Evolutionary conservation across 2,797 vertebrate species (phyloP).

Genomic region (Macropus fuliginosus): DNA sequence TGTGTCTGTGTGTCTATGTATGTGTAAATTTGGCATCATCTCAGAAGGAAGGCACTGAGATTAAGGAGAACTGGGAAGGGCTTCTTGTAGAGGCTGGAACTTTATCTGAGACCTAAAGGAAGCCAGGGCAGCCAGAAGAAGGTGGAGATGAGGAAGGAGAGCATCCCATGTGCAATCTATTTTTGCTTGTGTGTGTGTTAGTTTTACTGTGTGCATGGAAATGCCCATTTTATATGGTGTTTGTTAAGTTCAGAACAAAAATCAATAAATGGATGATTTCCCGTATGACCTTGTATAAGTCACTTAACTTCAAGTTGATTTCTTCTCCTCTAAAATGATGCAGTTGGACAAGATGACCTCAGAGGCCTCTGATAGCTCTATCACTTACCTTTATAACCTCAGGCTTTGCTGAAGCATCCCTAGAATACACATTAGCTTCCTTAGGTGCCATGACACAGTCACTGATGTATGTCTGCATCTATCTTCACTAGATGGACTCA

Average conservation of each 20-base stretch:
- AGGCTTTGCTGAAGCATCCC: conserved; percentile 1
- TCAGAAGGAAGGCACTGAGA: neutral
- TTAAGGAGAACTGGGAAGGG: neutral
- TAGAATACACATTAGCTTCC: conserved; percentile 50
- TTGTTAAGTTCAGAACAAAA: neutral
- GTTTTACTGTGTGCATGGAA: neutral
- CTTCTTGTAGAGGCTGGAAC: neutral
- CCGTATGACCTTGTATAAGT: neutral
- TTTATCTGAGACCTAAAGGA: neutral
- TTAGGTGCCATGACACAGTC: neutral
- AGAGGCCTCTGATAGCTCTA: neutral
- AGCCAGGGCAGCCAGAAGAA: neutral
- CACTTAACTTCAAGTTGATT: neutral
- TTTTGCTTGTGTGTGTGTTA: neutral
- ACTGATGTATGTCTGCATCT: conserved; percentile 26
- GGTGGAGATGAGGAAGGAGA: neutral
- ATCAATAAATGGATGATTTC: neutral
- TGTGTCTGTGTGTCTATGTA: too few species aligned
- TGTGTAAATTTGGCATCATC: neutral
- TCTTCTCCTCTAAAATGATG: neutral
- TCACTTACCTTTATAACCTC: conserved; percentile 18
- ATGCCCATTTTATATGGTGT: neutral
- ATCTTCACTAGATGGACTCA: neutral
- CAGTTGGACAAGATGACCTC: neutral
- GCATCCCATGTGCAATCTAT: neutral